Conservation (phyloP, 2,113 vertebrate genomes). For the Proterorhinus semilunaris region DNA sequence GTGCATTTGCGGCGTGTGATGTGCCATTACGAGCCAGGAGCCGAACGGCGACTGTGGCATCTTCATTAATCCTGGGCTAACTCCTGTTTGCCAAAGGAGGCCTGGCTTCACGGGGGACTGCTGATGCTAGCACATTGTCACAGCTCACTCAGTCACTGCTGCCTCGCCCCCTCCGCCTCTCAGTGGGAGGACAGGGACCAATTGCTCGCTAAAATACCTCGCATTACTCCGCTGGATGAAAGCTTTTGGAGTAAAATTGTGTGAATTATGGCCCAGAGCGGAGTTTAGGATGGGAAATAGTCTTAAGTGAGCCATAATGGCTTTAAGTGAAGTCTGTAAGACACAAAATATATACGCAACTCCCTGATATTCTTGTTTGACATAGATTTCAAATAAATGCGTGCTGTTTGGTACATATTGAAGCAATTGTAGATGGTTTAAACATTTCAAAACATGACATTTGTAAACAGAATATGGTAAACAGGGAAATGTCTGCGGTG, state of each 20-base stretch:
- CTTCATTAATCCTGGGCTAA: conserved; percentile 71
- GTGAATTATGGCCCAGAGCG: conserved; percentile 52
- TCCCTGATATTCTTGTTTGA: background rate
- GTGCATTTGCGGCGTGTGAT: conserved; percentile 49
- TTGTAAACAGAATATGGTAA: too few species aligned
- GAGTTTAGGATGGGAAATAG: conserved; percentile 51
- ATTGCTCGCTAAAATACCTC: conserved; percentile 64
- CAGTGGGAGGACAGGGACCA: conserved; percentile 50
- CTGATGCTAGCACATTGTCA: conserved; percentile 67
- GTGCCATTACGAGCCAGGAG: conserved; percentile 60
- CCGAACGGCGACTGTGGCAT: conserved; percentile 59
- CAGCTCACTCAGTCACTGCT: conserved; percentile 57
- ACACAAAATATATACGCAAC: conserved; percentile 4
- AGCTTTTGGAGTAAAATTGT: conserved; percentile 51
- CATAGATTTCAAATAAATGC: background rate
- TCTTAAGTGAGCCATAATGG: conserved; percentile 41
- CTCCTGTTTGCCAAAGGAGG: conserved; percentile 52
- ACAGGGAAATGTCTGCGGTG: too few species aligned
- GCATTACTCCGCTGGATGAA: conserved; percentile 55
- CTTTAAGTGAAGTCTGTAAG: conserved; percentile 40
- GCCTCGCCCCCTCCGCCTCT: conserved; percentile 29
- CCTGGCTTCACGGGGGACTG: conserved; percentile 45
- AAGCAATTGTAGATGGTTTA: too few species aligned
- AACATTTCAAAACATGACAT: too few species aligned
- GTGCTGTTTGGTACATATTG: too few species aligned